These are phyloP conservation scores for Patella vulgata DNA, from an alignment of 1,140 invertebrate species.

Conservation along the genomic window DNA sequence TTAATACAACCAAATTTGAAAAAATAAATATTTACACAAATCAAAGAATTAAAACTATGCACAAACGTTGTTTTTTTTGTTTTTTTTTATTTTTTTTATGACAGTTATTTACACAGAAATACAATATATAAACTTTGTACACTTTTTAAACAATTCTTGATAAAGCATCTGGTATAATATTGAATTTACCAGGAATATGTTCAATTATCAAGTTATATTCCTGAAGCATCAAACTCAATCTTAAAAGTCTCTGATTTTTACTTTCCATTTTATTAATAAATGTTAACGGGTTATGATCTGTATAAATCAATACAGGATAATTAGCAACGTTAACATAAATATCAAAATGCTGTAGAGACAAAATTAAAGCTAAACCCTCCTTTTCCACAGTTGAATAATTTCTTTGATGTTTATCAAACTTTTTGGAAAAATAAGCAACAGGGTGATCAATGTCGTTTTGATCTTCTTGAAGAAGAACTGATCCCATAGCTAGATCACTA, in stretches of 20 bases:
- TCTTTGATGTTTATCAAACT: constrained; percentile 11
- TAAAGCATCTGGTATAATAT: background rate
- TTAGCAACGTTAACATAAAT: background rate
- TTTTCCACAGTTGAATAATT: constrained; percentile 20
- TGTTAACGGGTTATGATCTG: constrained; percentile 11
- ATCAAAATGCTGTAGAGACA: constrained; percentile 10
- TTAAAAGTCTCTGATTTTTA: constrained; percentile 7
- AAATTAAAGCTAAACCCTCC: constrained; percentile 8
- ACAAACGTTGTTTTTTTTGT: too few relatives aligned
- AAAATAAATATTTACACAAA: too few relatives aligned
- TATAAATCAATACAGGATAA: constrained; percentile 2
- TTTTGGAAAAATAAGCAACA: constrained; percentile 15
- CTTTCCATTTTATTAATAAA: constrained; percentile 6
- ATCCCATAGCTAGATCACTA: constrained; percentile 1
- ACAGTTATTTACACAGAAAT: too few relatives aligned
- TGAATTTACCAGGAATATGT: background rate
- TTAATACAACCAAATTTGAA: too few relatives aligned
- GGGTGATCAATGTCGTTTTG: constrained; percentile 6
- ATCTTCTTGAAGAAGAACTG: constrained; percentile 11
- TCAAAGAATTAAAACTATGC: too few relatives aligned
- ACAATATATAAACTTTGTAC: too few relatives aligned
- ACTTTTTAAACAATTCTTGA: too few relatives aligned
- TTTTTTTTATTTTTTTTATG: too few relatives aligned
- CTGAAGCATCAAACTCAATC: constrained; percentile 1
- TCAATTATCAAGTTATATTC: background rate